Base-by-base conservation (phyloP, 1,140 invertebrate species). In the Sesamia nonagrioides region DNA sequence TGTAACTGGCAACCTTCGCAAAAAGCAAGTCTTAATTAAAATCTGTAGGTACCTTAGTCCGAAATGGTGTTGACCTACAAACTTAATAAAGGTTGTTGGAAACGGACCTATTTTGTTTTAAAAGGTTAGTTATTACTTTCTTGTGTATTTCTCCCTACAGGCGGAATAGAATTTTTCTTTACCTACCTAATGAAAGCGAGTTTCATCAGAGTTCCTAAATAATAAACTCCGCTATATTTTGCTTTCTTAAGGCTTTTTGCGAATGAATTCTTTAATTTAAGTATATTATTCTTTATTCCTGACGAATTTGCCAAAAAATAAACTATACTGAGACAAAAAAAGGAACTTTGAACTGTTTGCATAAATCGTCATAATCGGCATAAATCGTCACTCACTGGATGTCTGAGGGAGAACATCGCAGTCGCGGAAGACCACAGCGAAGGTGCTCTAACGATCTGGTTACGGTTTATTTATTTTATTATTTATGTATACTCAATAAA, bases 91-190 rank as follows among this genome's bases (percentile, higher is more conserved):
- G 40, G 11, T 68, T 68, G 27, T 15, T 45, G 8, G 3, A 68
- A 68, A 68, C 40, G 11, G 15, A 48, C 40, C 40, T 21, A 48
- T 48, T 68, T 48, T 48, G n/a, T 68, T 27, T 27, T 48, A 27
- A 68, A 68, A 68, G 42, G 18, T 68, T 68, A 68, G 18, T 68
- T 48, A 68, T 68, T 48, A 68, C 63, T 68, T 45, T 68, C 42
- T 48, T 68, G 21, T 48, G 35, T 48, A 68, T 45, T 68, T n/a
- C 21, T 48, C 18, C 40, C 63, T 68, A 9, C 8, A 48, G 21
- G 42, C 60, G 2, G 63, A 68, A 68, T 15, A 48, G 18, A 48
- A 45, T 68, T 68, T 68, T 68, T 68, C 42, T 68, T 68, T 13
- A 42, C 40, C 5, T 45, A 48, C n/a, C 60, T 63, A 40, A 63